Conservation (phyloP, 2,113 vertebrate genomes). For the Sceloporus tristichus region DNA sequence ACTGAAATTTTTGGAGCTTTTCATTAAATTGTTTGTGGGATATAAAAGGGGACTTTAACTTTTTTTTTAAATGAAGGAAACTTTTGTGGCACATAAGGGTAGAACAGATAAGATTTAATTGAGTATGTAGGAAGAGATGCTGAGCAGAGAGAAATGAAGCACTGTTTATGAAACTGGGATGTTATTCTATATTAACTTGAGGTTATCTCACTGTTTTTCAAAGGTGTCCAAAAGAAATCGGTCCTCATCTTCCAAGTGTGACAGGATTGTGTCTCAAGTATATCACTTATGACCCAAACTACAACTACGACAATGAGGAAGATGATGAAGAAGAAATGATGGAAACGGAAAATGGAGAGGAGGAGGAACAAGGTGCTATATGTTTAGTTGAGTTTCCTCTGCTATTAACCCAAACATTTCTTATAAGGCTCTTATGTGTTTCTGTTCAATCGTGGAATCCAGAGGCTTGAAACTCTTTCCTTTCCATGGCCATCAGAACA, state of each 20-base stretch:
- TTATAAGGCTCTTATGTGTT: background rate
- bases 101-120: background rate
- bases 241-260: conserved; percentile 84
- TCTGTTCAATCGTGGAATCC: background rate
- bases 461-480: background rate
- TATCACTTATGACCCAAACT: conserved; percentile 94
- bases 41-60: background rate
- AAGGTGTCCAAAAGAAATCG: conserved; percentile 95
- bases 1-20: background rate
- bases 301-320: conserved; percentile 89
- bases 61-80: background rate
- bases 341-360: conserved; percentile 87
- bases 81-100: background rate
- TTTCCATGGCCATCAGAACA: background rate
- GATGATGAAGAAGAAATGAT: conserved; percentile 86
- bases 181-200: background rate
- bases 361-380: conserved; percentile 87
- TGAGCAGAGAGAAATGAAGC: no score
- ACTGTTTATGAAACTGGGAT: background rate
- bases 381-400: conserved; percentile 20
- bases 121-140: no score
- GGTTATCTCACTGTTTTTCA: conserved; percentile 18
- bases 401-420: background rate
- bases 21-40: background rate
- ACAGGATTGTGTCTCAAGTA: conserved; percentile 91